Evolutionary conservation across 1,140 invertebrate genomes (phyloP), one percentile per base, ranked within the genome.

Genomic region (Drosophila kohkoa): DNA sequence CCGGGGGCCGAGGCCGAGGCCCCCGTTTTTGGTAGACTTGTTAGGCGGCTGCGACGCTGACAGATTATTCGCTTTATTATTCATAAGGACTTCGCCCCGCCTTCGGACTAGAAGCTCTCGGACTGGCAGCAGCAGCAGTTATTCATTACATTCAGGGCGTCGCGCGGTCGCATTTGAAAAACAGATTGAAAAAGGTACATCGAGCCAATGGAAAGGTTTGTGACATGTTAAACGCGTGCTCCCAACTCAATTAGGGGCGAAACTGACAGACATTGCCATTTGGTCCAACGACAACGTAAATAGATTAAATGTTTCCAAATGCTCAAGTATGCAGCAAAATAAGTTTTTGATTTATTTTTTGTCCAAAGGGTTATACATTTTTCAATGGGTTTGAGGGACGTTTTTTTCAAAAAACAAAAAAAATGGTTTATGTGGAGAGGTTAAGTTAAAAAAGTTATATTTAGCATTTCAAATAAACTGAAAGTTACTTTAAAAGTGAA

Each of bases 61-160:
- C 85, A 89, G 85, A 89, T 89, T 89, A 89, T 89, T 90, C 81
- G 86, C 86, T 89, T 89, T 89, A 89, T 89, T 89, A 89, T 89
- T 90, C 85, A 89, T 89, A 89, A 89, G 86, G 79, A 87, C 68
- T 68, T 68, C 28, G 60, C n/a, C 45, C 43, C 30, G 13, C 15
- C 51, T n/a, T 13, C 4, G 28, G 55, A 52, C 16, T 28, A 1
- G 57, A 5, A 32, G 7, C 32, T 5, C 32, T 7, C 32, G 2
- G 69, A 32, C 16, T 28, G 45, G 41, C 38, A 52, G 20, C 46
- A 41, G 60, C 46, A 35, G 62, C 69, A 69, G 75, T 80, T 74
- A 79, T 77, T 79, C 77, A 76, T 79, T 79, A 71, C 52, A 59
- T 52, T 70, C 48, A 8, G 15, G 6, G 6, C 25, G 6, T 38